phyloP scores from a whole-genome alignment of 2,797 vertebrate species.

The Xenops minutus region DNA sequence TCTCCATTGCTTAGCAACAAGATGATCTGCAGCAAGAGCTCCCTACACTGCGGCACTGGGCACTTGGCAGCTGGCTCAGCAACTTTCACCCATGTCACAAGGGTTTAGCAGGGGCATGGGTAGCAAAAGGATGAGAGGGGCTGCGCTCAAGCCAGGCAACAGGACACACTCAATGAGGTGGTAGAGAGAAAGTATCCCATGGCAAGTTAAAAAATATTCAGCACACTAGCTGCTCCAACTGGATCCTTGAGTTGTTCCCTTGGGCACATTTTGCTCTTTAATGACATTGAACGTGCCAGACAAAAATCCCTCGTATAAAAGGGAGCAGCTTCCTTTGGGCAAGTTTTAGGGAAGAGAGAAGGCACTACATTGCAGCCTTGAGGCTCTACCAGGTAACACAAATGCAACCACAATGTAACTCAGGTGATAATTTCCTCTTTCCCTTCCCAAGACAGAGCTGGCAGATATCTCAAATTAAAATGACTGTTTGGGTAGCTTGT shows the following conservation, averaged over 20 bases:
- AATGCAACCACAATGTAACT: background rate
- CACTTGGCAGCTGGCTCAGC: background rate
- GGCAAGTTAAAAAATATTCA: background rate
- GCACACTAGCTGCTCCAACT: background rate
- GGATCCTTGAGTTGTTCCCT: background rate
- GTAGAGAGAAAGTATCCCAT: background rate
- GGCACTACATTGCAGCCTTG: background rate
- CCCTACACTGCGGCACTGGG: background rate
- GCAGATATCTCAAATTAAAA: background rate
- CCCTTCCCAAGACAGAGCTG: background rate
- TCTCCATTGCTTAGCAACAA: slow-evolving; percentile 29
- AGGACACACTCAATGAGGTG: background rate
- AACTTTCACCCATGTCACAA: accelerated
- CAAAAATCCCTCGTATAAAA: background rate
- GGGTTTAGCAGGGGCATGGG: background rate
- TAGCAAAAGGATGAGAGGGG: background rate
- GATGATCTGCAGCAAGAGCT: background rate
- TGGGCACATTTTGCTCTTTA: background rate
- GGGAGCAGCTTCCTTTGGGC: background rate
- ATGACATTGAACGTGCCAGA: background rate
- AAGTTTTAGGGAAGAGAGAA: background rate
- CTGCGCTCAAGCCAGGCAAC: background rate
- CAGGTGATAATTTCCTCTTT: background rate
- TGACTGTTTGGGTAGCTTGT: background rate
- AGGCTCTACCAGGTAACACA: background rate